These are phyloP conservation scores for Euzophera pinguis DNA, from an alignment of 2,888 invertebrate species.

Conservation along the genomic window DNA sequence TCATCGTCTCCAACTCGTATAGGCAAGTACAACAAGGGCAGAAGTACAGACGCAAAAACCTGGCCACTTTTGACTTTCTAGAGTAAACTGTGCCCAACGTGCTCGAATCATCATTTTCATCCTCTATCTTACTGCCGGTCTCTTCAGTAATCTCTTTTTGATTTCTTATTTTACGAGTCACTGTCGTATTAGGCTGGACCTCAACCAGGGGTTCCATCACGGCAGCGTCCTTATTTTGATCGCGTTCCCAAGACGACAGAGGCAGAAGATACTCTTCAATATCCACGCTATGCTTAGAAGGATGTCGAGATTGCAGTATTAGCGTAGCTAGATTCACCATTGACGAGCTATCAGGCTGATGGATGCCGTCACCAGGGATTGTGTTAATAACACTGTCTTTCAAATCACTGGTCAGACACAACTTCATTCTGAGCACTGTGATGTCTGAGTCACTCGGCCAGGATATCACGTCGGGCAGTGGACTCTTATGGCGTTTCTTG, in stretches of 20 bases:
- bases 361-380: constrained; percentile 78
- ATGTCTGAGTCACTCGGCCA: constrained; percentile 82
- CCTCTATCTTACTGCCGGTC: constrained; percentile 25
- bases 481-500: constrained; percentile 40
- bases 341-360: constrained; percentile 77
- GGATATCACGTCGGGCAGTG: constrained; percentile 53
- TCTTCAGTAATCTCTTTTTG: constrained; percentile 23
- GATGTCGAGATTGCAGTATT: constrained; percentile 58
- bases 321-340: constrained; percentile 80
- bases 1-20: constrained; percentile 59
- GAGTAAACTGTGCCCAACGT: constrained; percentile 32
- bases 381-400: constrained; percentile 67
- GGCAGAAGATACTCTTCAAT: constrained; percentile 77
- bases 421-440: constrained; percentile 77
- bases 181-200: constrained; percentile 20
- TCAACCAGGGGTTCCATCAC: constrained; percentile 29
- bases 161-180: neutral
- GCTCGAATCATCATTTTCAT: constrained; percentile 23
- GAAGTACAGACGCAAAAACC: constrained; percentile 64
- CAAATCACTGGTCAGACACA: constrained; percentile 48
- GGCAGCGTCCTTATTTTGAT: constrained; percentile 31
- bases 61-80: constrained; percentile 56
- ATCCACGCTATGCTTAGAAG: constrained; percentile 54
- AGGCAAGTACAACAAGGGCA: constrained; percentile 70
- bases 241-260: constrained; percentile 78